Base-by-base conservation (phyloP, 2,888 invertebrate genomes). In the Euclidia mi region DNA sequence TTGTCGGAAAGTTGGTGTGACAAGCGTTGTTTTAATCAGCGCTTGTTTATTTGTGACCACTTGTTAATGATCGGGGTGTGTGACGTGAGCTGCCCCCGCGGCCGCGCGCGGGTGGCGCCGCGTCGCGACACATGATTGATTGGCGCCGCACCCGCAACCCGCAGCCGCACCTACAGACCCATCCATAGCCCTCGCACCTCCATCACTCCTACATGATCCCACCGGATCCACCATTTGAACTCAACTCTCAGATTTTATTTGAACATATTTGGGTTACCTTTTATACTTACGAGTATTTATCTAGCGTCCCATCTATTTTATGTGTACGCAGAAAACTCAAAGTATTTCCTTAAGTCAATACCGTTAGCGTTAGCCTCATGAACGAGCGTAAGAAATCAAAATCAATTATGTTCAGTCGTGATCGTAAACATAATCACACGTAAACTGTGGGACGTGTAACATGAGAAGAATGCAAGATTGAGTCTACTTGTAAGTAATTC, bases 101-200 rank as follows among this genome's bases (percentile, higher is more conserved):
- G 41, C 25, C 40, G 53, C 43, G 29, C 42, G 56, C 14, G 47
- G 55, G 45, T 32, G 45, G 56, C 17, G 44, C 37, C 38, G 18
- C 29, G 46, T 29, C 46, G 42, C 52, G 48, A 45, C 57, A 57
- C 73, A 76, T 83, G 84, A 84, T 84, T 83, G 83, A 84, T 84
- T 76, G 77, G 71, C 61, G 67, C 58, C 61, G 63, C 76, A 66
- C 63, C 70, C 80, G 57, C 65, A 63, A 55, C 56, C 43, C 56
- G 56, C 55, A 53, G 62, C 63, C 64, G 51, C 62, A 58, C 53
- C 56, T 59, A 44, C 60, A 35, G 41, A 50, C 29, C 48, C 49
- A 53, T 63, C 50, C 41, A 44, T 29, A 65, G 43, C 37, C 11
- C 56, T 65, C 43, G 28, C 51, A 45, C 35, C 25, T 58, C 52